Evolutionary conservation across 2,113 vertebrate genomes (phyloP).

Genomic region (Pundamilia nyererei): DNA sequence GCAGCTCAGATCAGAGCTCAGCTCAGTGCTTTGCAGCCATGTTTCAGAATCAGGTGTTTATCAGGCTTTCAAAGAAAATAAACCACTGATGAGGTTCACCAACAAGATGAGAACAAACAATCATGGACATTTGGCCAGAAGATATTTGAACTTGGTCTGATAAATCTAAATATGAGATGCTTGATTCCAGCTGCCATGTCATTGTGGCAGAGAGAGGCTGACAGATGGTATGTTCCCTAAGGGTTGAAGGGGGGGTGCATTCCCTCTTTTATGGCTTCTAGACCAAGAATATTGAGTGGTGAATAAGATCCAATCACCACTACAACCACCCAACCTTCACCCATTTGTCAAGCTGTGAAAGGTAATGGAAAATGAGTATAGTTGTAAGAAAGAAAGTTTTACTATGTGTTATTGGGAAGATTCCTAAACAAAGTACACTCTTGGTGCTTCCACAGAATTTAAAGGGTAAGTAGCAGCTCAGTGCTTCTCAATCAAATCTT

Average conservation of each 20-base stretch:
- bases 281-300: background rate
- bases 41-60: background rate
- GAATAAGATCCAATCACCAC: background rate
- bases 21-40: background rate
- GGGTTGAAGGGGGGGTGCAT: background rate
- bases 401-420: background rate
- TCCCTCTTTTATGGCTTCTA: background rate
- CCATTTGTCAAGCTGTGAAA: background rate
- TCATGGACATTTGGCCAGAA: background rate
- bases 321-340: background rate
- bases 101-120: background rate
- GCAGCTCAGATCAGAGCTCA: background rate
- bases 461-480: background rate
- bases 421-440: background rate
- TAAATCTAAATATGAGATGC: background rate
- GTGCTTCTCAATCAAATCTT: background rate
- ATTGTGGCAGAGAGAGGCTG: background rate
- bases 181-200: background rate
- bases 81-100: background rate
- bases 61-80: background rate
- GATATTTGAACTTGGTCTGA: background rate
- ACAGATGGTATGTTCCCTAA: background rate
- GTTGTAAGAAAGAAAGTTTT: background rate
- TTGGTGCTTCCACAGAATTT: background rate
- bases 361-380: accelerated